Evolutionary conservation across 2,113 vertebrate genomes (phyloP).

Genomic region (Nicator chloris): DNA sequence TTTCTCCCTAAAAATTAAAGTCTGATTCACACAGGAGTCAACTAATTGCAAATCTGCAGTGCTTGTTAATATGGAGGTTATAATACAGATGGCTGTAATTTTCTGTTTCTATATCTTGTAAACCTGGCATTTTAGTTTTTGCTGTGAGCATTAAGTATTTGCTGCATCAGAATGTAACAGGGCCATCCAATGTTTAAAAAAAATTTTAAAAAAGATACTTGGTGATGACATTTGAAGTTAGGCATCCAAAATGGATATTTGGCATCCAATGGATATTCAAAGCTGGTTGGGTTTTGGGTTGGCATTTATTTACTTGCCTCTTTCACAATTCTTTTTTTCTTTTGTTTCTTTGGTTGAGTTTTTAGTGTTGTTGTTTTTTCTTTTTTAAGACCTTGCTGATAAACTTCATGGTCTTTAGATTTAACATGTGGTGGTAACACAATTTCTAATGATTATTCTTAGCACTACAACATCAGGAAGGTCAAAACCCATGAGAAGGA

Average conservation of each 20-base stretch:
- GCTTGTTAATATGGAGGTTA: neutral
- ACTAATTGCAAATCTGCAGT: neutral
- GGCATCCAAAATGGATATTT: neutral
- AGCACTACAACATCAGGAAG: neutral
- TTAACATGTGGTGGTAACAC: neutral
- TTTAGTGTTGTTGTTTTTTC: neutral
- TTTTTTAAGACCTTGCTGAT: neutral
- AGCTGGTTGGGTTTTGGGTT: neutral
- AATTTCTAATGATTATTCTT: neutral
- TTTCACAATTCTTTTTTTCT: accelerated
- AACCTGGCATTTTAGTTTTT: neutral
- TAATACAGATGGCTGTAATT: neutral
- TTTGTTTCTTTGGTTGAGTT: accelerated
- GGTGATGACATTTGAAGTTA: neutral
- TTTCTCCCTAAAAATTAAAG: neutral
- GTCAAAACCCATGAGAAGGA: neutral
- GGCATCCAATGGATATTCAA: neutral
- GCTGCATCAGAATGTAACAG: neutral
- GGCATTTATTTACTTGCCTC: neutral
- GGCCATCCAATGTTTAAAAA: neutral
- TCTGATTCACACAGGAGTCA: neutral
- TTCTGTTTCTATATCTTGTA: neutral
- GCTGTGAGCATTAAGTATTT: neutral
- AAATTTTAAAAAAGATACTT: neutral
- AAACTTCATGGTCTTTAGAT: neutral